Percentiles rank a stretch among this genome's conserved stretches.
These are phyloP conservation scores for Ptycholaimellus sp. DNA, from an alignment of 2,888 invertebrate genomes.

Conservation along the genomic window DNA sequence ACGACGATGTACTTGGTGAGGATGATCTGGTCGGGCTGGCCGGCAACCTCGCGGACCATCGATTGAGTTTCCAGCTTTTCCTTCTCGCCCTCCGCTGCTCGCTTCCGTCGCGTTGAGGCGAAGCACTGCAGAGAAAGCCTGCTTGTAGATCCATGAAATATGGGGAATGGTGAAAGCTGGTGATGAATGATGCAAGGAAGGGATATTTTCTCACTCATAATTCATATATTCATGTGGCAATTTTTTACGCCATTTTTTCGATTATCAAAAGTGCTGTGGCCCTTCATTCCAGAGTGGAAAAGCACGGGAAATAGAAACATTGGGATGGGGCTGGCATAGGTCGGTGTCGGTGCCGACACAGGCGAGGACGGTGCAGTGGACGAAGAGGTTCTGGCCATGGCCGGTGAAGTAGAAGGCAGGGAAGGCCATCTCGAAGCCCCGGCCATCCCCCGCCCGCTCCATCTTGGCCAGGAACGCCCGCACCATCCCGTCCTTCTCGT, in stretches of 20 bases:
- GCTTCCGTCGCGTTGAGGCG: conserved; percentile 2
- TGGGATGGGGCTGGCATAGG: neutral
- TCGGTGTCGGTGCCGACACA: conserved; percentile 3
- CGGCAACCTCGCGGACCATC: neutral
- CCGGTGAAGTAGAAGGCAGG: conserved; percentile 5
- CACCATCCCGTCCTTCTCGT: conserved; percentile 4
- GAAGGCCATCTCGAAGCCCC: conserved; percentile 3
- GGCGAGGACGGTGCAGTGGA: conserved; percentile 6
- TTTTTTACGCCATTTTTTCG: too few relatives aligned
- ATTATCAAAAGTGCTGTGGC: too few relatives aligned
- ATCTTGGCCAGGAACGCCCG: conserved; percentile 4
- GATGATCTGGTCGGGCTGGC: neutral
- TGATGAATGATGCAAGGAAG: too few relatives aligned
- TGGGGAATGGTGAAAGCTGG: too few relatives aligned
- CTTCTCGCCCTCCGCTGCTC: neutral
- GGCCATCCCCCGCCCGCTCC: conserved; percentile 4
- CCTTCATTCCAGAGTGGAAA: too few relatives aligned
- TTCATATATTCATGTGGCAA: too few relatives aligned
- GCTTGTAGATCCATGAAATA: too few relatives aligned
- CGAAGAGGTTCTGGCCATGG: conserved; percentile 4
- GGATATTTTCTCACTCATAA: too few relatives aligned
- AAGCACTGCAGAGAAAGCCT: conserved; percentile 3
- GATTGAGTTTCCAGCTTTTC: neutral
- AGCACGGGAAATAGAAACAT: too few relatives aligned
- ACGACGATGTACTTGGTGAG: conserved; percentile 5